Percentiles rank a stretch among this genome's conserved stretches.
These are phyloP conservation scores for Sicus ferrugineus DNA, from an alignment of 2,888 invertebrate species.

Conservation along the genomic window DNA sequence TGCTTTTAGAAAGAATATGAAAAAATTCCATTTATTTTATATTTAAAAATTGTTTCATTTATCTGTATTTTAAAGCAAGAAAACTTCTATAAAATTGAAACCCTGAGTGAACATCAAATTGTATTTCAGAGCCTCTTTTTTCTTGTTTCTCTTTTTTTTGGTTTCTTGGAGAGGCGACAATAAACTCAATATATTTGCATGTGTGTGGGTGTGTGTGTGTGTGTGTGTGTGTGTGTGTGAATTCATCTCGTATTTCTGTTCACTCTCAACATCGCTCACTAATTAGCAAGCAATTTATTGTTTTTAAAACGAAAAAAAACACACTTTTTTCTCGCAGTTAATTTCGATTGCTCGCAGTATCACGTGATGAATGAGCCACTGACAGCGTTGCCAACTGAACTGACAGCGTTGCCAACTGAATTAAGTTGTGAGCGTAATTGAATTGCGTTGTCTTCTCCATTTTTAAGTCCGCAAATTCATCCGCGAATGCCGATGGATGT, in stretches of 20 bases:
- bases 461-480: too few species aligned
- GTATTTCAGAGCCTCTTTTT: neutral
- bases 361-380: slow-evolving; percentile 3
- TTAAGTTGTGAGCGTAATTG: slow-evolving; percentile 10
- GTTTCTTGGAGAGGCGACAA: too few species aligned
- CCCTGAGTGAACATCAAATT: too few species aligned
- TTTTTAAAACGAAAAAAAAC: too few species aligned
- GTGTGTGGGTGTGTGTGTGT: neutral
- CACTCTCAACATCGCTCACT: neutral
- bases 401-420: slow-evolving; percentile 9
- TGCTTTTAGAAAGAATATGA: neutral
- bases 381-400: slow-evolving; percentile 7
- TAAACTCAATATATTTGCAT: too few species aligned
- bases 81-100: too few species aligned
- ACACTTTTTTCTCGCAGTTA: too few species aligned
- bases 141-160: too few species aligned
- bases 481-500: too few species aligned
- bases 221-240: slow-evolving; percentile 10
- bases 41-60: neutral
- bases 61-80: too few species aligned
- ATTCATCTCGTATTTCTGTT: neutral
- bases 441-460: neutral
- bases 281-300: too few species aligned
- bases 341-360: neutral
- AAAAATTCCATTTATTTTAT: neutral